Evolutionary conservation across 2,797 vertebrate genomes (phyloP), one percentile per base, ranked within the genome.

Genomic region (Myripristis jacobus): DNA sequence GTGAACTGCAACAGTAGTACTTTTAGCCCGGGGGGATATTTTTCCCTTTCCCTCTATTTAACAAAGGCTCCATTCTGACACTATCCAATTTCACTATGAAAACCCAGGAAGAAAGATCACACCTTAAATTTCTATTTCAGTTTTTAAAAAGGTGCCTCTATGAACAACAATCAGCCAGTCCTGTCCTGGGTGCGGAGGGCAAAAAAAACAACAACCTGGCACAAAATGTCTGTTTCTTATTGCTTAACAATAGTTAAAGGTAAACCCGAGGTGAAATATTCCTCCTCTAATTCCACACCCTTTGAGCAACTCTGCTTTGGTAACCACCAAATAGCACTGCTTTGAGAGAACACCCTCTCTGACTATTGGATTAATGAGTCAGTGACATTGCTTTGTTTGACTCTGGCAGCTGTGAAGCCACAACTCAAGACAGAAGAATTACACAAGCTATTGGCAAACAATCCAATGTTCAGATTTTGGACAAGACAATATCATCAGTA

Each of bases 1-100:
- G 66, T 69, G 80, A 80, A 59, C 66, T 65, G 82, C 51, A 80
- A 82, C 87, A 81, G 77, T 77, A 86, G 79, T 77, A 82, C 80
- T 77, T 84, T 34, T 46, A 77, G 81, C 90, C 85, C 11, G 29
- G 71, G 81, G 85, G 85, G 55, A 83, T 84, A 64, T 82, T 78
- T 67, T 67, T 87, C 59, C 44, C 63, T 72, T 67, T 80, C 73
- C 67, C 68, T 79, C 73, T 79, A 70, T 85, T 90, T 89, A 90
- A 91, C 88, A 91, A 92, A 88, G 87, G 80, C 64, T 79, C 86
- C 83, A 87, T 92, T 93, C 82, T 88, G 76, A 89, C 73, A 73
- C 85, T 87, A 91, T 92, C 89, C 87, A 73, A 90, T 92, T 92
- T 91, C 91, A 75, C 68, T 0, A 78, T 70, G 70, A 85, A 86